phyloP scores from a whole-genome alignment of 2,888 invertebrate species.

The Andrena dorsata region DNA sequence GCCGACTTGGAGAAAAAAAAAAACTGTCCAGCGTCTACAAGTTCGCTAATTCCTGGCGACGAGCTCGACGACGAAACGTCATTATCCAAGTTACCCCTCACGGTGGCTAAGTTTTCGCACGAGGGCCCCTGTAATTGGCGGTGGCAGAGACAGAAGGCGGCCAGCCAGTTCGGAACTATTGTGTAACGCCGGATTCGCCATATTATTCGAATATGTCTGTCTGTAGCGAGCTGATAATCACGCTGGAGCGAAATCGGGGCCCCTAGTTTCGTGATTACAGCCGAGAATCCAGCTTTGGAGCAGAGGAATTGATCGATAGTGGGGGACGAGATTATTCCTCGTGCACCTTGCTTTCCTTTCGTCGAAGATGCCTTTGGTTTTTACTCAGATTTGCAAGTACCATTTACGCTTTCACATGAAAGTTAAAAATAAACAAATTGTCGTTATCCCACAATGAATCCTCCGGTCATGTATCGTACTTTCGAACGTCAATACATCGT shows the following conservation, averaged over 20 bases:
- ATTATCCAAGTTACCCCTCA: constrained; percentile 53
- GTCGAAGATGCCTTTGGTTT: too few relatives aligned
- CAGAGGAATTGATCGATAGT: too few relatives aligned
- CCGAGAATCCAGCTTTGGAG: too few relatives aligned
- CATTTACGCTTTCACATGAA: too few relatives aligned
- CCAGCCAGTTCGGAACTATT: constrained; percentile 40
- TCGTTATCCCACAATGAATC: not conserved
- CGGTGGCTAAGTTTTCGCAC: constrained; percentile 46
- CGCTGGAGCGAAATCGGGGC: not conserved
- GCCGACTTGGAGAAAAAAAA: not conserved
- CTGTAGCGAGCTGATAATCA: constrained; percentile 38
- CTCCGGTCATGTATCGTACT: not conserved
- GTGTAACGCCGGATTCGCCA: constrained; percentile 32
- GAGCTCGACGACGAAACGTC: constrained; percentile 42
- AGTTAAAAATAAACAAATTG: too few relatives aligned
- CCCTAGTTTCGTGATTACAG: not conserved
- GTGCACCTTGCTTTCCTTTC: too few relatives aligned
- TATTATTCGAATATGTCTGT: constrained; percentile 45
- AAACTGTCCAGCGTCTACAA: constrained; percentile 11
- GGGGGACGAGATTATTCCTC: too few relatives aligned
- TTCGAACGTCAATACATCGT: not conserved
- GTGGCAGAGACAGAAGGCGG: constrained; percentile 46
- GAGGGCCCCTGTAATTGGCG: constrained; percentile 52
- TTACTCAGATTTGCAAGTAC: too few relatives aligned
- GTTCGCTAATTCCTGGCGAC: constrained; percentile 43